Percentiles rank a stretch among this genome's conserved stretches.
phyloP scores from a whole-genome alignment of 2,888 invertebrate genomes.

The Tineola bisselliella region DNA sequence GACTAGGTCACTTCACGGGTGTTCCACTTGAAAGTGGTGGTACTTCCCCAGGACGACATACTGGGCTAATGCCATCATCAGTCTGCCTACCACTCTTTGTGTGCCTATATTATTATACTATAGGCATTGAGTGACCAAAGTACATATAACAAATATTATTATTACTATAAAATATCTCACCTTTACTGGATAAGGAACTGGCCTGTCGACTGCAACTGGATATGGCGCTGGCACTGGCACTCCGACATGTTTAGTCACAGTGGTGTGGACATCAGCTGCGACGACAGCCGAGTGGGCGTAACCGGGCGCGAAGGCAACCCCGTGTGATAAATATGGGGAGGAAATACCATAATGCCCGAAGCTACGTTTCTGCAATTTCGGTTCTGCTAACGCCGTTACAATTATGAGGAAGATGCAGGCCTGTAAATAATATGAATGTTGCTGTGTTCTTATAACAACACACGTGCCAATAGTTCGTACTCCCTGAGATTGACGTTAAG shows the following conservation, averaged over 20 bases:
- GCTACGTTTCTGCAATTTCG: slow-evolving; percentile 55
- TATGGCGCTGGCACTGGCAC: slow-evolving; percentile 60
- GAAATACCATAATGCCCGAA: slow-evolving; percentile 41
- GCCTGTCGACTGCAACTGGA: slow-evolving; percentile 57
- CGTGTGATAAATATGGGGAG: slow-evolving; percentile 21
- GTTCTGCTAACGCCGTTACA: slow-evolving; percentile 49
- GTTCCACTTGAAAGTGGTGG: too few species aligned
- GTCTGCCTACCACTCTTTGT: too few species aligned
- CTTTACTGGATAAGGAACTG: slow-evolving; percentile 54
- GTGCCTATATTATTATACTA: too few species aligned
- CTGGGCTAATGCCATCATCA: too few species aligned
- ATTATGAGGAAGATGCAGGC: slow-evolving; percentile 40
- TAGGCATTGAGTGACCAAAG: too few species aligned
- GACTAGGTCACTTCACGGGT: too few species aligned
- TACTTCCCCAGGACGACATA: too few species aligned
- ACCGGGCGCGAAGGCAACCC: slow-evolving; percentile 18
- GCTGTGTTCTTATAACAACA: too few species aligned
- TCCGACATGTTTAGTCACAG: slow-evolving; percentile 59
- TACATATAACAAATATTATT: too few species aligned
- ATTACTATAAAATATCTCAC: slow-evolving; percentile 27
- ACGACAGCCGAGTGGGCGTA: slow-evolving; percentile 34
- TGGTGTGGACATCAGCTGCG: slow-evolving; percentile 58
- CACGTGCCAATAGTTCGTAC: too few species aligned
- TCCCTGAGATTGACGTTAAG: too few species aligned
- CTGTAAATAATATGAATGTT: slow-evolving; percentile 43